A percentile compares a stretch with the other conserved stretches of the same genome.
These are phyloP conservation scores for Congeria kusceri DNA, from an alignment of 2,888 invertebrate genomes.

Conservation along the genomic window DNA sequence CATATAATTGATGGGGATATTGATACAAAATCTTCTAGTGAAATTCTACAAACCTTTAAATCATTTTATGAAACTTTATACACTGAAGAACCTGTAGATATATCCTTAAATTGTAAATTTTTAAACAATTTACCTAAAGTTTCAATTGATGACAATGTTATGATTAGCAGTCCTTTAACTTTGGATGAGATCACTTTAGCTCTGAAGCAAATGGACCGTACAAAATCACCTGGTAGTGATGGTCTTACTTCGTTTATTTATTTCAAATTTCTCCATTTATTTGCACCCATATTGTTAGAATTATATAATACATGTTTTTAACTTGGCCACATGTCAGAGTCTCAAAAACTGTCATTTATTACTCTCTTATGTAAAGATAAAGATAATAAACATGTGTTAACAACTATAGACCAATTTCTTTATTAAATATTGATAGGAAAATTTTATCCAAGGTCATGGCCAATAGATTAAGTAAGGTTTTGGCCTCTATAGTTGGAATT, in stretches of 20 bases:
- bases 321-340: no score
- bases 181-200: no score
- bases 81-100: conserved; percentile 28
- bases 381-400: conserved; percentile 39
- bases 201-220: no score
- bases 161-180: no score
- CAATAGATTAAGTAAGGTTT: no score
- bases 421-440: no score
- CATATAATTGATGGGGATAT: conserved; percentile 1
- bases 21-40: background rate
- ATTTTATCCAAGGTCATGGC: no score
- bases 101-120: conserved; percentile 8
- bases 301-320: no score
- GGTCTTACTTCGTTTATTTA: conserved; percentile 32
- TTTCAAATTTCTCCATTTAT: conserved; percentile 24
- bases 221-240: no score
- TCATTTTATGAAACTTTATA: conserved; percentile 27
- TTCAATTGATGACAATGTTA: background rate
- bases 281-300: no score
- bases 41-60: conserved; percentile 28
- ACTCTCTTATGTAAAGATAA: conserved; percentile 61
- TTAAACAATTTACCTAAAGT: conserved; percentile 27
- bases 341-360: conserved; percentile 25
- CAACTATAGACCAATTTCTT: conserved; percentile 65
- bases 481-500: no score